Percentiles rank a stretch among this genome's conserved stretches.
These are phyloP conservation scores for Sylvilagus floridanus DNA, from an alignment of 2,797 vertebrate species.

Conservation along the genomic window DNA sequence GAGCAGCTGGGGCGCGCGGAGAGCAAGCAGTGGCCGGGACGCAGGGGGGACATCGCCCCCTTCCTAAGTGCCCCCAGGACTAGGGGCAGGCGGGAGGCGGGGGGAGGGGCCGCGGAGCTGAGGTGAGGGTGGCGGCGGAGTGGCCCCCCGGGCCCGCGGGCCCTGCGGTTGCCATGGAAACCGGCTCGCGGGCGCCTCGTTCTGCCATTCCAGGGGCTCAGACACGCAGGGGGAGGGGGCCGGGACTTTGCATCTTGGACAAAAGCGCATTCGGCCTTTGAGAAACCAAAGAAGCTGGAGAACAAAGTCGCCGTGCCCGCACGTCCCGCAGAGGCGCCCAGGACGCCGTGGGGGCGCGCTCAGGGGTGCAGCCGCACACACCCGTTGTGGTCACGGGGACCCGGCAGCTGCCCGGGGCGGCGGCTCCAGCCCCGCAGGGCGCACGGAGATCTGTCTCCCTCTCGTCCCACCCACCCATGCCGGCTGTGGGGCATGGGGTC, in stretches of 20 bases:
- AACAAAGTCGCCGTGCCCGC: constrained; percentile 85
- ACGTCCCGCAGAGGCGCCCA: constrained; percentile 86
- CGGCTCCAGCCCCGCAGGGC: not conserved
- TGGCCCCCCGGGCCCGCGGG: constrained; percentile 44
- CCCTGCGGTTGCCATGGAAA: constrained; percentile 76
- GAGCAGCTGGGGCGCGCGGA: not conserved
- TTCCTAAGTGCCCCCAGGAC: too few relatives aligned
- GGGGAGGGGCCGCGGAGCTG: constrained; percentile 29
- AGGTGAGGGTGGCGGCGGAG: not conserved
- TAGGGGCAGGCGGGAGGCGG: too few relatives aligned
- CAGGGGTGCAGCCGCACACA: too few relatives aligned
- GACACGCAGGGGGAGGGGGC: constrained; percentile 63
- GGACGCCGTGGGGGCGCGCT: constrained; percentile 80
- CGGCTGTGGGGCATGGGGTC: not conserved
- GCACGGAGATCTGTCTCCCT: not conserved
- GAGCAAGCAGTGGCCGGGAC: not conserved
- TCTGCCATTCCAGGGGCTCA: constrained; percentile 76
- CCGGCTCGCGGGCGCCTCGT: constrained; percentile 77
- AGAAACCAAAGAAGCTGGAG: constrained; percentile 81
- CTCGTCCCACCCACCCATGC: not conserved
- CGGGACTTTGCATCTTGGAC: not conserved
- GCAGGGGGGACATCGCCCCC: not conserved
- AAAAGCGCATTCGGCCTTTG: constrained; percentile 76
- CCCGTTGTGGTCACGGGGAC: too few relatives aligned
- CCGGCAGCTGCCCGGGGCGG: not conserved